A percentile compares a stretch with the other conserved stretches of the same genome.
These are phyloP conservation scores for Calliscelio sp. DNA, from an alignment of 2,888 invertebrate genomes.

Conservation along the genomic window DNA sequence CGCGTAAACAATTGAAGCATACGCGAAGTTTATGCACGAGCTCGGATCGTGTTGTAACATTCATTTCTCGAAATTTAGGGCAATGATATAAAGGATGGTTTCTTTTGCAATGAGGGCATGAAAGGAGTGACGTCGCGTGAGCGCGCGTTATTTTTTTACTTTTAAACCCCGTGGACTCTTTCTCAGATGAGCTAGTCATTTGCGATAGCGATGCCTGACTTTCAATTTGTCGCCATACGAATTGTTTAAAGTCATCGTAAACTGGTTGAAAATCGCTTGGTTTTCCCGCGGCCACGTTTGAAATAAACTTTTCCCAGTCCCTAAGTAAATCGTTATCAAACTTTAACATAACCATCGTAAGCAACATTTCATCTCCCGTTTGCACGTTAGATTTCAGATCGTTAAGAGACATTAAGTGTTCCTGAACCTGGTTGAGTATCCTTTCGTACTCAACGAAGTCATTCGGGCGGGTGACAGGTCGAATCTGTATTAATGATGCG, in stretches of 20 bases:
- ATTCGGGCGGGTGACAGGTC: constrained; percentile 22
- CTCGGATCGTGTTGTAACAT: too few relatives aligned
- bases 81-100: too few relatives aligned
- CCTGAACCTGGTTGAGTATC: constrained; percentile 44
- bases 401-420: constrained; percentile 33
- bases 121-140: too few relatives aligned
- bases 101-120: too few relatives aligned
- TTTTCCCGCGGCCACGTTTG: not conserved
- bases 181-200: not conserved
- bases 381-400: constrained; percentile 12
- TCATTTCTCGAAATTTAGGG: too few relatives aligned
- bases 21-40: too few relatives aligned
- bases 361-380: constrained; percentile 22
- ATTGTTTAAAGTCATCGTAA: not conserved
- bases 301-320: constrained; percentile 19
- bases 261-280: not conserved
- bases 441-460: constrained; percentile 37
- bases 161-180: too few relatives aligned
- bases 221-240: not conserved
- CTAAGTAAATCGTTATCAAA: not conserved
- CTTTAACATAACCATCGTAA: not conserved
- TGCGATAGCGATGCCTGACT: not conserved
- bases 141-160: not conserved
- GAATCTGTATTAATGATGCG: not conserved
- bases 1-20: too few relatives aligned